Percentiles rank a stretch among this genome's conserved stretches.
phyloP scores from a whole-genome alignment of 2,888 invertebrate genomes.

The Xylota segnis region DNA sequence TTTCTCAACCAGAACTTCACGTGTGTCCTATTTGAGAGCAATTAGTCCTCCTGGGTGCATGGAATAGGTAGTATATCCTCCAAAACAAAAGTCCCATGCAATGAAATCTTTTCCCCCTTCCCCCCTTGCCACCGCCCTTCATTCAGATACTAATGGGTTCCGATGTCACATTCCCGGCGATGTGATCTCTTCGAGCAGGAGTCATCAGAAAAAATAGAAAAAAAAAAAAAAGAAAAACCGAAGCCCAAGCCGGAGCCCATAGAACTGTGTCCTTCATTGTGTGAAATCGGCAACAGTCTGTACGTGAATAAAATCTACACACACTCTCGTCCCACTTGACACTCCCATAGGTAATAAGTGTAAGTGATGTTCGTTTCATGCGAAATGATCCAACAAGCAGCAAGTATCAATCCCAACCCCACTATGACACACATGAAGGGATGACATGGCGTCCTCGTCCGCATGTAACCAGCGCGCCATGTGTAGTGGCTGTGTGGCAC shows the following conservation, averaged over 20 bases:
- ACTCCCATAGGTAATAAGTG: slow-evolving; percentile 75
- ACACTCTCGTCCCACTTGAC: slow-evolving; percentile 53
- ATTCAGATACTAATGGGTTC: slow-evolving; percentile 69
- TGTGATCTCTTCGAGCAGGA: slow-evolving; percentile 55
- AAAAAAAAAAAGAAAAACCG: slow-evolving; percentile 21
- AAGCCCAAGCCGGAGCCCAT: not conserved
- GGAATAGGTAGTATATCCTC: slow-evolving; percentile 24
- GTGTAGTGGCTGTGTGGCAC: slow-evolving; percentile 26
- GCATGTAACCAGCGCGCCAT: slow-evolving; percentile 43
- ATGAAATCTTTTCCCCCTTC: slow-evolving; percentile 30
- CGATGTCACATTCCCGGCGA: slow-evolving; percentile 64
- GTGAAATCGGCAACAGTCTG: slow-evolving; percentile 49
- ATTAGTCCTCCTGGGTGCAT: slow-evolving; percentile 49
- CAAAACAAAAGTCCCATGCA: slow-evolving; percentile 56
- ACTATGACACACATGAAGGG: slow-evolving; percentile 33
- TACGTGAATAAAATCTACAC: slow-evolving; percentile 32
- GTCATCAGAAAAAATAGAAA: slow-evolving; percentile 19
- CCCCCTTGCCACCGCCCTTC: no score
- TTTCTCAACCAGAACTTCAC: slow-evolving; percentile 56
- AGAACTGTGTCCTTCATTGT: slow-evolving; percentile 54
- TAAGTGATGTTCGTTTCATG: slow-evolving; percentile 75
- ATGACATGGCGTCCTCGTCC: slow-evolving; percentile 60
- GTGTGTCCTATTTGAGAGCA: slow-evolving; percentile 51
- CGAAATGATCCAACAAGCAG: slow-evolving; percentile 68
- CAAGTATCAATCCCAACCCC: slow-evolving; percentile 53